Percentiles rank a stretch among this genome's conserved stretches.
These are phyloP conservation scores for Epinephelus coioides DNA, from an alignment of 2,797 vertebrate species.

Conservation along the genomic window DNA sequence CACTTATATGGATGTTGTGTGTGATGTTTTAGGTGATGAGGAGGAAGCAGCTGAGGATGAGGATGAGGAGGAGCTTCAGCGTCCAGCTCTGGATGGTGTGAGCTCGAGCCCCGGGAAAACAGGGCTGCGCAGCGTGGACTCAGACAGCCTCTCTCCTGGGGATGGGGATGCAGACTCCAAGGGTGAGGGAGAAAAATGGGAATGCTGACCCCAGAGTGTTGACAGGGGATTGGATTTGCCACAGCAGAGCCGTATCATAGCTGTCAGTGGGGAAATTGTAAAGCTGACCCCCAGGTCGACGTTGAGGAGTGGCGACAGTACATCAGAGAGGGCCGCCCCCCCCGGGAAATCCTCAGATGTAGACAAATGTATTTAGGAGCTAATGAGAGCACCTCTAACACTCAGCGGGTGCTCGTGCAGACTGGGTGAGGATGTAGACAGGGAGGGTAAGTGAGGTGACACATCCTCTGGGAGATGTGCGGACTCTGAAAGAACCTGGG, in stretches of 20 bases:
- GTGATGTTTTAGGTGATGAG: constrained; percentile 72
- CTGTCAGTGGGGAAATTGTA: constrained; percentile 52
- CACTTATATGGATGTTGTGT: not conserved
- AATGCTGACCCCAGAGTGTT: constrained; percentile 37
- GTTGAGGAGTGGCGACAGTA: constrained; percentile 17
- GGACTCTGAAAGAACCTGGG: constrained; percentile 26
- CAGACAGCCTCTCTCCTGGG: constrained; percentile 58
- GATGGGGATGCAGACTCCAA: constrained; percentile 75
- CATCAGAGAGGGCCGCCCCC: constrained; percentile 28
- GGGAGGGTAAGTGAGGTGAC: constrained; percentile 53
- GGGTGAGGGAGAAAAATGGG: constrained; percentile 70
- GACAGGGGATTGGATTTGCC: constrained; percentile 58
- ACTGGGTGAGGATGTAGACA: constrained; percentile 35
- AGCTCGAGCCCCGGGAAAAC: constrained; percentile 84
- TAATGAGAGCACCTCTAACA: constrained; percentile 49
- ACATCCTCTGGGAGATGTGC: constrained; percentile 36
- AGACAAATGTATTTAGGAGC: constrained; percentile 53
- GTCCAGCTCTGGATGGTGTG: constrained; percentile 83
- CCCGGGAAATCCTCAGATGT: constrained; percentile 42
- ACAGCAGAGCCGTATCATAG: constrained; percentile 40
- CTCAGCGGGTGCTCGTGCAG: not conserved
- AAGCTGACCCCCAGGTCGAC: constrained; percentile 44
- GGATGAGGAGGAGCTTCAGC: constrained; percentile 75
- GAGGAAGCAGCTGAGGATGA: constrained; percentile 76
- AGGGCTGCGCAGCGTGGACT: constrained; percentile 73